Percentiles rank a stretch among this genome's conserved stretches.
phyloP scores from a whole-genome alignment of 2,113 vertebrate species.

The rabbit (Oryctolagus cuniculus) region mOryCun1.1 NC_091443.1:55305501-55306000 shows the following conservation, averaged over 20 bases:
- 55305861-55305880: neutral
- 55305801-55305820: neutral
- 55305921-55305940: neutral
- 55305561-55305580: conserved; percentile 30
- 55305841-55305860: neutral
- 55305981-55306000: too few species aligned
- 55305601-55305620: conserved; percentile 45
- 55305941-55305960: neutral
- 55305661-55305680: conserved; percentile 54
- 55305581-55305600: conserved; percentile 53
- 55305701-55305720: conserved; percentile 7
- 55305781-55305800: neutral
- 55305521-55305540: conserved; percentile 7
- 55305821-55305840: neutral
- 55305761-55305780: neutral
- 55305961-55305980: neutral
- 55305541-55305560: conserved; percentile 33
- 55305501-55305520: conserved; percentile 42
- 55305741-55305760: neutral
- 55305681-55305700: conserved; percentile 66
- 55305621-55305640: conserved; percentile 42
- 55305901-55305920: neutral
- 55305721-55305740: neutral
- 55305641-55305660: conserved; percentile 54
- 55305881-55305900: neutral